Conservation (phyloP, 2,888 invertebrate species). For the Dioctria rufipes region DNA sequence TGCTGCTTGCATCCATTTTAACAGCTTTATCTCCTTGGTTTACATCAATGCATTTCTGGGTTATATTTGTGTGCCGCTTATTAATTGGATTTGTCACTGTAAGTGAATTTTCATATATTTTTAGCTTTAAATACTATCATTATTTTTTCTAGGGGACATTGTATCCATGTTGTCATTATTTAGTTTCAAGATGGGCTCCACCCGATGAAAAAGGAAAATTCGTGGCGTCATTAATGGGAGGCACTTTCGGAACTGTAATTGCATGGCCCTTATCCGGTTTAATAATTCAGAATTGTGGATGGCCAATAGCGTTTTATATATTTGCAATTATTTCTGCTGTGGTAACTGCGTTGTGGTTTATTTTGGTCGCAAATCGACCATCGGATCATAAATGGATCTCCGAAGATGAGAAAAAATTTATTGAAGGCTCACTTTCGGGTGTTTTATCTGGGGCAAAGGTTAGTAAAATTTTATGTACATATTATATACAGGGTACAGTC, state of each 20-base stretch:
- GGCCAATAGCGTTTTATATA: constrained; percentile 80
- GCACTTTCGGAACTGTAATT: constrained; percentile 80
- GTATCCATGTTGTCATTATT: constrained; percentile 77
- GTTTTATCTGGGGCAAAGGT: constrained; percentile 26
- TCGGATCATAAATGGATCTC: constrained; percentile 76
- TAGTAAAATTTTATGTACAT: too few relatives aligned
- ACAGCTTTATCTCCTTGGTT: constrained; percentile 77
- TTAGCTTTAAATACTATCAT: too few relatives aligned
- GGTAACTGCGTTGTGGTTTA: constrained; percentile 76
- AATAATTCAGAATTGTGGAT: constrained; percentile 76
- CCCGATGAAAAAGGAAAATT: constrained; percentile 83
- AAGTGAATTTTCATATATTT: constrained; percentile 56
- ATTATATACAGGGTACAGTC: too few relatives aligned
- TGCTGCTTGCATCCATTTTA: constrained; percentile 73
- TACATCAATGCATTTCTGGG: constrained; percentile 74
- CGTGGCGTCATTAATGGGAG: constrained; percentile 81
- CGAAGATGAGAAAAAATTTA: constrained; percentile 77
- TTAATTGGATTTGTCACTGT: constrained; percentile 78
- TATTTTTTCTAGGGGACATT: constrained; percentile 72
- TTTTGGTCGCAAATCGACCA: constrained; percentile 78
- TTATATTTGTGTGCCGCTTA: constrained; percentile 75
- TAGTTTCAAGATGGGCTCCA: constrained; percentile 82
- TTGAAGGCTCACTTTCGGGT: constrained; percentile 75
- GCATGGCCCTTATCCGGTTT: constrained; percentile 80
- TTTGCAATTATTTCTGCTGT: constrained; percentile 72